Conservation (phyloP, 2,797 vertebrate genomes). For the Sebastes nivosus region DNA sequence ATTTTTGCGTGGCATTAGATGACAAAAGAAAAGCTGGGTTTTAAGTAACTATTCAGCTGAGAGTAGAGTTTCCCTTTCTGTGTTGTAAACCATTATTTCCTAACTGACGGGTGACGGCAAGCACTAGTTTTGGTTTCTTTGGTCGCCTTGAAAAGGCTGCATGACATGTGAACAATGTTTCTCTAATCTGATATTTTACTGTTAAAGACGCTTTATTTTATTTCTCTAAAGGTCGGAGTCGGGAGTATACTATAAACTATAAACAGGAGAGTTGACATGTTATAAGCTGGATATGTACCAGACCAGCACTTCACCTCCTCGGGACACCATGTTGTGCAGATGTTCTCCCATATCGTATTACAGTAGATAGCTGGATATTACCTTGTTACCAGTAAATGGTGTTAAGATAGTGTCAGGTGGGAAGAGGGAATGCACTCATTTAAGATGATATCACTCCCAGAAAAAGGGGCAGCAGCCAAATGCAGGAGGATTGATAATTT, state of each 20-base stretch:
- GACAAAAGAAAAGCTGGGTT: not conserved
- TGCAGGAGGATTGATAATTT: constrained; percentile 67
- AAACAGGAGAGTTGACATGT: not conserved
- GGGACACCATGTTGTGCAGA: not conserved
- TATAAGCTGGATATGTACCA: not conserved
- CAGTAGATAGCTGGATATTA: constrained; percentile 18
- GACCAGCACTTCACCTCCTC: not conserved
- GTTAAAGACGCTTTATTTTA: not conserved
- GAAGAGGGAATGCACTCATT: constrained; percentile 41
- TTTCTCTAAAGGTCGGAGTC: not conserved
- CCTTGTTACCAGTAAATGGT: constrained; percentile 41
- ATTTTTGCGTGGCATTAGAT: not conserved
- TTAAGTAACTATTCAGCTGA: not conserved
- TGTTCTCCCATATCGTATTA: not conserved
- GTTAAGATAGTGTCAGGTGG: constrained; percentile 50
- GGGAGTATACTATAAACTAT: not conserved
- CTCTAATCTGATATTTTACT: not conserved
- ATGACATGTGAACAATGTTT: not conserved
- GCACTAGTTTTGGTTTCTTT: not conserved
- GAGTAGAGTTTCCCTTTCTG: not conserved
- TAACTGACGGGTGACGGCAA: constrained; percentile 2
- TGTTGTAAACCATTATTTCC: not conserved
- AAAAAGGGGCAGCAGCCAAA: constrained; percentile 58
- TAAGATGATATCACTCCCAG: constrained; percentile 39
- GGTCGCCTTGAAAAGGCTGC: not conserved